A percentile compares a stretch with the other conserved stretches of the same genome.
Evolutionary conservation across 2,113 vertebrate genomes (phyloP).

Genomic region (Zosterops pallidus): DNA sequence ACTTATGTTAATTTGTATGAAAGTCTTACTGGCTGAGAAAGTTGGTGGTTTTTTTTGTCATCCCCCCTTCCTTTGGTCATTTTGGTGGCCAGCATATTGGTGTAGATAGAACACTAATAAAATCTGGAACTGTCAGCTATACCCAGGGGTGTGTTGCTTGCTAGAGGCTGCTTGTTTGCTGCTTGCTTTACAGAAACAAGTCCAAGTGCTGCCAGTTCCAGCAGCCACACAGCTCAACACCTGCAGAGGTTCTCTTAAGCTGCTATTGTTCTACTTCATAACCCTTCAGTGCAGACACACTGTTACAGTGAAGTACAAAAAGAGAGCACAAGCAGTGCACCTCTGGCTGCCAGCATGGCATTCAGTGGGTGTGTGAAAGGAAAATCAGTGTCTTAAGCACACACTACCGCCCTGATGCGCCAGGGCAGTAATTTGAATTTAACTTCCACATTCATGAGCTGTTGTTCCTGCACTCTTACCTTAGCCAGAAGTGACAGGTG

Average conservation of each 20-base stretch:
- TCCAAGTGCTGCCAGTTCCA: neutral
- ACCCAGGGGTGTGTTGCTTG: neutral
- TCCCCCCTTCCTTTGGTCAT: neutral
- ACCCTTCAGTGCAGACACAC: accelerated
- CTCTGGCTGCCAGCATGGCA: neutral
- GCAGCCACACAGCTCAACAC: accelerated
- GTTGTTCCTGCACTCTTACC: neutral
- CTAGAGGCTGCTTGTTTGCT: neutral
- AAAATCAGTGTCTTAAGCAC: neutral
- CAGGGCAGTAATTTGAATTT: neutral
- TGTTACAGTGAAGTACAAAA: neutral
- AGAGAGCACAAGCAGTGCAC: neutral
- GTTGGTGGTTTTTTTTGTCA: neutral
- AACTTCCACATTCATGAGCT: neutral
- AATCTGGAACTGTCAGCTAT: slow-evolving; percentile 44
- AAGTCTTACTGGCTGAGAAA: slow-evolving; percentile 17
- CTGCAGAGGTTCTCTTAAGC: neutral
- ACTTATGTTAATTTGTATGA: slow-evolving; percentile 61
- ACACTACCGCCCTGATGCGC: neutral
- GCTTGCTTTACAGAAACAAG: neutral
- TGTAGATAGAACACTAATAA: slow-evolving; percentile 74
- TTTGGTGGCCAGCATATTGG: slow-evolving; percentile 21
- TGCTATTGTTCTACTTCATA: neutral
- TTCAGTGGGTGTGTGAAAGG: neutral
- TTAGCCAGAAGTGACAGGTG: neutral